phyloP scores from a whole-genome alignment of 92 coral and sea anemone species.

The Paramuricea clavata region DNA sequence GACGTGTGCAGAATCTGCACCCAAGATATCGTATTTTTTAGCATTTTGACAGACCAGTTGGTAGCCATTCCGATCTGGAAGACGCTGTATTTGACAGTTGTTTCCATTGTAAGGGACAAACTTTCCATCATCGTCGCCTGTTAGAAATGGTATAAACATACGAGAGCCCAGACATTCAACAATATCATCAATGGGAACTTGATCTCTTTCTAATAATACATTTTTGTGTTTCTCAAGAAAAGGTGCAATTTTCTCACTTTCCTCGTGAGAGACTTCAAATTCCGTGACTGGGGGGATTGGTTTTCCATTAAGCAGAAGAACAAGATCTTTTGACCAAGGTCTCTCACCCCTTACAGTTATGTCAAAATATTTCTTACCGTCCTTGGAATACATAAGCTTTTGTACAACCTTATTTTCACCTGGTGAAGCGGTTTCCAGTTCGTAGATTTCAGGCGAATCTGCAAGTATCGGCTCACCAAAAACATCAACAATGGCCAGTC shows the following conservation, averaged over 20 bases:
- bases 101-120: background rate
- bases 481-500: slow-evolving; percentile 14
- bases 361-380: slow-evolving; percentile 4
- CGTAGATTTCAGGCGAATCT: background rate
- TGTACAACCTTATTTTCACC: background rate
- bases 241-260: background rate
- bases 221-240: background rate
- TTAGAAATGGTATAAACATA: background rate
- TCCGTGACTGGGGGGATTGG: background rate
- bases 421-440: background rate
- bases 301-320: slow-evolving; percentile 18
- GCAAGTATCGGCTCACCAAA: slow-evolving; percentile 17
- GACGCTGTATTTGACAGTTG: background rate
- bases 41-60: background rate
- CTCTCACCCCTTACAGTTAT: background rate
- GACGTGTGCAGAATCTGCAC: slow-evolving; percentile 52
- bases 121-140: background rate
- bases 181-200: background rate
- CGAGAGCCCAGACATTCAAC: background rate
- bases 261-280: slow-evolving; percentile 17
- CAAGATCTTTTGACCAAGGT: slow-evolving; percentile 7
- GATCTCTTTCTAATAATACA: background rate
- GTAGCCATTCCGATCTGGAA: background rate
- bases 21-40: background rate
- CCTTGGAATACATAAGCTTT: background rate